phyloP scores from a whole-genome alignment of 2,888 invertebrate species.

The Dolomedes plantarius region DNA sequence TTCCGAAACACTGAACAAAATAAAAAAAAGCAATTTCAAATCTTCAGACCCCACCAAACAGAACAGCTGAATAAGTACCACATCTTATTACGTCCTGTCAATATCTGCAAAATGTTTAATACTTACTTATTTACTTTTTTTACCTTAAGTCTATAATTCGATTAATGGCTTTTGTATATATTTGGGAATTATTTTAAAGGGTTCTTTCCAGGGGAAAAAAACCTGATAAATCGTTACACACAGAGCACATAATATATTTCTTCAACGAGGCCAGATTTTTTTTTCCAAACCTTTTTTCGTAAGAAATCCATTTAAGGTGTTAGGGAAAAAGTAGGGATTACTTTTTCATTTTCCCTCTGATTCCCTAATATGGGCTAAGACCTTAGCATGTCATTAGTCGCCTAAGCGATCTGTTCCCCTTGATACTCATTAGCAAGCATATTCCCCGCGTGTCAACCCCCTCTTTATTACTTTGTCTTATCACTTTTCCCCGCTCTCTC shows the following conservation, averaged over 20 bases:
- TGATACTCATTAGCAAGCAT: conserved; percentile 45
- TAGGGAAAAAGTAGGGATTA: conserved; percentile 9
- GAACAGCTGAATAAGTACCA: no score
- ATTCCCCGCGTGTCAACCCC: conserved; percentile 13
- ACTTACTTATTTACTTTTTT: not conserved
- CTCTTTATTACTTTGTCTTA: conserved; percentile 31
- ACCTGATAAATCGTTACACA: conserved; percentile 5
- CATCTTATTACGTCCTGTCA: not conserved
- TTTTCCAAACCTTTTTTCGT: not conserved
- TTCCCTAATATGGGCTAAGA: conserved; percentile 8
- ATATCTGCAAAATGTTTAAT: not conserved
- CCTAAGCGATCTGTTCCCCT: conserved; percentile 14
- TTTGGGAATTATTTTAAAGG: not conserved
- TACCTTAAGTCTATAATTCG: conserved; percentile 1
- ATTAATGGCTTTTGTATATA: not conserved
- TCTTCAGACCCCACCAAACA: no score
- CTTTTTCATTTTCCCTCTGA: conserved; percentile 4
- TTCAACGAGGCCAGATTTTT: not conserved
- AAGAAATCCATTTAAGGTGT: conserved; percentile 2
- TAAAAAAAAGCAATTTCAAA: no score
- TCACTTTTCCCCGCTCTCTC: conserved; percentile 17
- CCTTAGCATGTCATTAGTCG: not conserved
- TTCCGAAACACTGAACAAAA: no score
- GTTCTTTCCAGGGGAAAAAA: not conserved
- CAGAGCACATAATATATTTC: not conserved